phyloP scores from a whole-genome alignment of 37 sponge, comb jelly and placozoan genomes.

The Bolinopsis microptera region DNA sequence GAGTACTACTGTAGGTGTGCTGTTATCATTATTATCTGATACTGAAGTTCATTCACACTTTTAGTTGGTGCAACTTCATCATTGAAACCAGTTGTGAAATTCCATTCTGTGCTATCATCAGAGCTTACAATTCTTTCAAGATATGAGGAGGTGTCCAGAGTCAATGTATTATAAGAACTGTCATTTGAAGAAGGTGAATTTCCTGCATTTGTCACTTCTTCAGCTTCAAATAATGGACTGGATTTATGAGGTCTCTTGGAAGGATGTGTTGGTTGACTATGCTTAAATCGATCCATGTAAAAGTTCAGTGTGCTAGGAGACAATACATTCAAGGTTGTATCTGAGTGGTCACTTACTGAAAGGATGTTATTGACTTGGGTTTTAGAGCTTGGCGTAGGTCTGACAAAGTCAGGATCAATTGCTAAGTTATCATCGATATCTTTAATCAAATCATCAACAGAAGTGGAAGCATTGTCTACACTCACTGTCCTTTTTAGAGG shows the following conservation, averaged over 20 bases:
- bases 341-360: constrained; percentile 35
- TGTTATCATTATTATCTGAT: too few species aligned
- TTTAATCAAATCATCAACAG: constrained; percentile 47
- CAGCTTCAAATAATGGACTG: not conserved
- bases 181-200: not conserved
- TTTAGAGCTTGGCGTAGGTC: not conserved
- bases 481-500: not conserved
- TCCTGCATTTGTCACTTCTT: not conserved
- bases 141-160: not conserved
- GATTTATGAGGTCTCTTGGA: not conserved
- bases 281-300: constrained; percentile 8
- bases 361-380: not conserved
- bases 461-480: not conserved
- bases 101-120: not conserved
- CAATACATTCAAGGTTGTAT: not conserved
- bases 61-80: not conserved
- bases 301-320: constrained; percentile 24
- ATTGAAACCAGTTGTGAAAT: not conserved
- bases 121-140: not conserved
- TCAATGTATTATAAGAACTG: not conserved
- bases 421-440: constrained; percentile 10
- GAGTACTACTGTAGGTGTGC: too few species aligned
- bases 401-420: not conserved
- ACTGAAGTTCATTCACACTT: too few species aligned
- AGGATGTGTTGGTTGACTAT: constrained; percentile 1